Conservation (phyloP, 2,797 vertebrate species). For the Channallabes apus region DNA sequence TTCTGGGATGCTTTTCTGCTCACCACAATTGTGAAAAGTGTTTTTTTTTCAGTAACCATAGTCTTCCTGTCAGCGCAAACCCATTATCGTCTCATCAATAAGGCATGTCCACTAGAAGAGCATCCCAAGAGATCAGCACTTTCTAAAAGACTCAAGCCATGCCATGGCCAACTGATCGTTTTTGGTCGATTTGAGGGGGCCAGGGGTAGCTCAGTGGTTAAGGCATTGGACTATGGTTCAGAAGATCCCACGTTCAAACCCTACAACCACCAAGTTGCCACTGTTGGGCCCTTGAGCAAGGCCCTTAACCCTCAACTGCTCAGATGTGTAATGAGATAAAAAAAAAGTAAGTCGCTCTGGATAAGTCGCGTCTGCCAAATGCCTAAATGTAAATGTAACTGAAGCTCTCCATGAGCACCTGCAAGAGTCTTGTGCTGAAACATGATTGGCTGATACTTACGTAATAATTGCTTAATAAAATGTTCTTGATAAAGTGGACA, state of each 20-base stretch:
- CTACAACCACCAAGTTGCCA: too few relatives aligned
- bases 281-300: too few relatives aligned
- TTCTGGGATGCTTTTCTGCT: not conserved
- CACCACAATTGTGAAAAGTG: not conserved
- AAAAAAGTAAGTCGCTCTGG: too few relatives aligned
- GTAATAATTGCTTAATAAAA: not conserved
- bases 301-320: too few relatives aligned
- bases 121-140: not conserved
- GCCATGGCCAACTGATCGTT: not conserved
- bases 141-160: not conserved
- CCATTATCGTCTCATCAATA: not conserved
- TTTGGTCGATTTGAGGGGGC: not conserved
- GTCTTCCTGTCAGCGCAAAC: not conserved
- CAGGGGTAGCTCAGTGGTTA: too few relatives aligned
- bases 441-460: not conserved
- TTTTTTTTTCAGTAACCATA: not conserved
- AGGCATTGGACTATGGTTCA: too few relatives aligned
- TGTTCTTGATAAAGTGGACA: not conserved
- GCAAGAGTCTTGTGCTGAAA: not conserved
- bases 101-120: not conserved
- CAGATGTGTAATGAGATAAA: too few relatives aligned
- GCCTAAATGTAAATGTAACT: too few relatives aligned
- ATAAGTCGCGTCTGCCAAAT: too few relatives aligned
- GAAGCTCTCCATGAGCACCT: not conserved
- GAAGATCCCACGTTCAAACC: too few relatives aligned